phyloP scores from a whole-genome alignment of 2,113 vertebrate species.

The Sylvietta virens region DNA sequence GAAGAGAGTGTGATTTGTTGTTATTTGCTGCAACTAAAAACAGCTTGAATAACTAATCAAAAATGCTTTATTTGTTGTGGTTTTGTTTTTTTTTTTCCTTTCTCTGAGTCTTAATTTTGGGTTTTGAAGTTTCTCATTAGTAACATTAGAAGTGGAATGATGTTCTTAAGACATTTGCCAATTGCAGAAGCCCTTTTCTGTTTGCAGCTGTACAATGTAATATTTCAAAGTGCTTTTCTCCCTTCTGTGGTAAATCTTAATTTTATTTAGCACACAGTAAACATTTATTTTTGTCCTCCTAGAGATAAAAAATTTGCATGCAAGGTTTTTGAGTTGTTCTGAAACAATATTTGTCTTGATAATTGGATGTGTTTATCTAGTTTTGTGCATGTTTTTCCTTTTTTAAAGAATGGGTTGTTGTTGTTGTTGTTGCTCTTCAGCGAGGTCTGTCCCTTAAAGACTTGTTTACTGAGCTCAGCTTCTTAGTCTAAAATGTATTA shows the following conservation, averaged over 20 bases:
- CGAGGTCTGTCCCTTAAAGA: not conserved
- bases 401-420: not conserved
- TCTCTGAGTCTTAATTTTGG: not conserved
- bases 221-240: slow-evolving; percentile 10
- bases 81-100: not conserved
- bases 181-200: not conserved
- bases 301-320: slow-evolving; percentile 57
- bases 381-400: not conserved
- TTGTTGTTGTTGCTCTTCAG: not conserved
- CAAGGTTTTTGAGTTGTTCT: slow-evolving; percentile 37
- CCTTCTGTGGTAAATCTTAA: slow-evolving; percentile 55
- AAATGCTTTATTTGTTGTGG: not conserved
- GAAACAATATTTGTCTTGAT: slow-evolving; percentile 63
- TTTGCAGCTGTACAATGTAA: not conserved
- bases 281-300: slow-evolving; percentile 65
- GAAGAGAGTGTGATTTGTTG: not conserved
- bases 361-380: slow-evolving; percentile 55
- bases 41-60: not conserved
- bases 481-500: not conserved
- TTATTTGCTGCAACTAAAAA: not conserved
- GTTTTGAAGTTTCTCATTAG: not conserved
- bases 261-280: slow-evolving; percentile 63
- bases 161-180: not conserved
- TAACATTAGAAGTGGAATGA: slow-evolving; percentile 5
- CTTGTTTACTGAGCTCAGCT: not conserved